Conservation (phyloP, 2,113 vertebrate species). For the Pavo muticus region DNA sequence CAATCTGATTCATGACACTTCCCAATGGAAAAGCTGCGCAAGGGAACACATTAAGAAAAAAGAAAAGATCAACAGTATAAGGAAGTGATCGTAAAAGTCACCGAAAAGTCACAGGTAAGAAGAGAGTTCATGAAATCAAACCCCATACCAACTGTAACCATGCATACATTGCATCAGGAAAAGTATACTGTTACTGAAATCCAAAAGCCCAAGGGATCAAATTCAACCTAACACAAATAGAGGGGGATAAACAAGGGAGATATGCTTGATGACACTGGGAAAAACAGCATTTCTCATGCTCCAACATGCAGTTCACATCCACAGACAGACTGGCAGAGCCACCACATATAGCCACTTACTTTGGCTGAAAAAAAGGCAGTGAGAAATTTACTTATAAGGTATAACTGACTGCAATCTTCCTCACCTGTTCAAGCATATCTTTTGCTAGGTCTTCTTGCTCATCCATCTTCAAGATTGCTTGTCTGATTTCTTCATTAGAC, state of each 20-base stretch:
- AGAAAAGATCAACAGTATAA: neutral
- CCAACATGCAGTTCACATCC: neutral
- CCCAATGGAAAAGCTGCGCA: neutral
- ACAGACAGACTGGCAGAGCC: neutral
- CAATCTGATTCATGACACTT: neutral
- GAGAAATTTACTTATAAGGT: neutral
- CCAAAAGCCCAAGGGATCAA: neutral
- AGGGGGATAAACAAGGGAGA: neutral
- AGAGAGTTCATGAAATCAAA: neutral
- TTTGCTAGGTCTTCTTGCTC: constrained; percentile 96
- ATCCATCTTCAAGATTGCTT: constrained; percentile 95
- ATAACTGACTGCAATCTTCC: neutral
- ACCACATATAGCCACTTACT: neutral
- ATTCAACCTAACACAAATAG: neutral
- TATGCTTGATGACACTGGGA: fast-evolving
- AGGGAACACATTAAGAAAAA: neutral
- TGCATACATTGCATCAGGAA: neutral
- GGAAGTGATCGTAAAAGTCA: neutral
- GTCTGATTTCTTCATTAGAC: constrained; percentile 94
- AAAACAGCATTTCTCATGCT: neutral
- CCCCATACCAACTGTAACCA: neutral
- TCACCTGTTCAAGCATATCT: constrained; percentile 98
- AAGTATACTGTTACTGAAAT: neutral
- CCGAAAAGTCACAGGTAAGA: neutral
- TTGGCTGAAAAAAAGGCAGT: neutral